Base-by-base conservation (phyloP, 1,140 invertebrate species). In the Planococcus citri region DNA sequence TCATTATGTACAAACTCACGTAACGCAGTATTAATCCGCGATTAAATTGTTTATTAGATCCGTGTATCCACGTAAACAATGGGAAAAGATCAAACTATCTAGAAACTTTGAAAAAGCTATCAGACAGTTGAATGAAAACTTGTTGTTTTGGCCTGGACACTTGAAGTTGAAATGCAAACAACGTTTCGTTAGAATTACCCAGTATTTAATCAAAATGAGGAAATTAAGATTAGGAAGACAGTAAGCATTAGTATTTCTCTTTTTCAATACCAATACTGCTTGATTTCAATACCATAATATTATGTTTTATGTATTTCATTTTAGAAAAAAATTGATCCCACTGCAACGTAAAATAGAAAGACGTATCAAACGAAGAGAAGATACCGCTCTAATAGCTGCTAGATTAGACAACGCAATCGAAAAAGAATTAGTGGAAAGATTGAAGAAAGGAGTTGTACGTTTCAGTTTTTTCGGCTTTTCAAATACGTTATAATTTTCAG, bases 1-100 rank as follows among this genome's bases (percentile, higher is more conserved):
- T n/a, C n/a, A n/a, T n/a, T n/a, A n/a, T n/a, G n/a, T n/a, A n/a
- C n/a, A n/a, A n/a, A n/a, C n/a, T n/a, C n/a, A n/a, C n/a, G n/a
- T n/a, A n/a, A n/a, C n/a, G n/a, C n/a, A n/a, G n/a, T n/a, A n/a
- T n/a, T n/a, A n/a, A n/a, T n/a, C n/a, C n/a, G n/a, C n/a, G n/a
- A n/a, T n/a, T n/a, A n/a, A n/a, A n/a, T n/a, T n/a, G n/a, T n/a
- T n/a, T n/a, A n/a, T n/a, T n/a, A 87, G 92, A 76, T 83, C 88
- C 27, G 89, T 89, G 74, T 97, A 94, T 82, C 97, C 97, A 21
- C 84, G 83, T 27, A 89, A 92, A 77, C 78, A 91, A 74, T 99
- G 97, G 97, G 96, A 99, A 78, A 95, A 95, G 76, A 88, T 99
- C 0, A 98, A 98, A 79, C 78, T 96, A 21, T 93, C 92, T 0